These are phyloP conservation scores for Papilio glaucus DNA, from an alignment of 1,140 invertebrate genomes.

Conservation along the genomic window DNA sequence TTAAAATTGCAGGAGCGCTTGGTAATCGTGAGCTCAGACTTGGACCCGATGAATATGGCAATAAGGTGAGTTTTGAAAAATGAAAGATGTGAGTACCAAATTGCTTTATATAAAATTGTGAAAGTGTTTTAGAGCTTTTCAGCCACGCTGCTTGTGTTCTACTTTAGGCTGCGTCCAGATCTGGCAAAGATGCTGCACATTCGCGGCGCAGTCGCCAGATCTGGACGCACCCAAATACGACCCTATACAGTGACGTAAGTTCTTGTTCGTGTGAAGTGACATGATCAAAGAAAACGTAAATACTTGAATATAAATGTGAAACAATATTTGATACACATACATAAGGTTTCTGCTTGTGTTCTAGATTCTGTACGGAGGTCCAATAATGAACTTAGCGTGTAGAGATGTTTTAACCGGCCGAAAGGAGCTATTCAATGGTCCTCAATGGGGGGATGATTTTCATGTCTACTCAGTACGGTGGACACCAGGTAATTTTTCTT, in stretches of 20 bases:
- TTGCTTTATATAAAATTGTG: no score
- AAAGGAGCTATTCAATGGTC: slow-evolving; percentile 39
- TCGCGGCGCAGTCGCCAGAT: no score
- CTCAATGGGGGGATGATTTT: slow-evolving; percentile 83
- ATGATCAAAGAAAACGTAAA: no score
- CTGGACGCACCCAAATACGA: no score
- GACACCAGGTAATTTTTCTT: slow-evolving; percentile 80
- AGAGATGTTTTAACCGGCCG: slow-evolving; percentile 46
- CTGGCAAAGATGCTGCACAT: no score
- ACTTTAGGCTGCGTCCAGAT: no score
- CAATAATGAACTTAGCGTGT: slow-evolving; percentile 58
- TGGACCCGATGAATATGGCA: slow-evolving; percentile 54
- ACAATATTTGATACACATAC: background rate
- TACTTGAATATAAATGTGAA: no score
- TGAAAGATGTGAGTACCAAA: background rate
- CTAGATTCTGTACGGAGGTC: slow-evolving; percentile 66
- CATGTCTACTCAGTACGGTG: slow-evolving; percentile 86
- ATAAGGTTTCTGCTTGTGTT: slow-evolving; percentile 22
- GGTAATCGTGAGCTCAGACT: slow-evolving; percentile 52
- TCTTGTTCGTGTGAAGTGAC: no score
- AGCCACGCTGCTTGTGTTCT: no score
- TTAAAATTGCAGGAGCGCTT: slow-evolving; percentile 69
- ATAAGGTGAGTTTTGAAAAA: slow-evolving; percentile 49
- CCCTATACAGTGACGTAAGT: no score
- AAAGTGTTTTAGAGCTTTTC: no score